These are phyloP conservation scores for Ophion obscuratus DNA, from an alignment of 2,888 invertebrate species.

Conservation along the genomic window DNA sequence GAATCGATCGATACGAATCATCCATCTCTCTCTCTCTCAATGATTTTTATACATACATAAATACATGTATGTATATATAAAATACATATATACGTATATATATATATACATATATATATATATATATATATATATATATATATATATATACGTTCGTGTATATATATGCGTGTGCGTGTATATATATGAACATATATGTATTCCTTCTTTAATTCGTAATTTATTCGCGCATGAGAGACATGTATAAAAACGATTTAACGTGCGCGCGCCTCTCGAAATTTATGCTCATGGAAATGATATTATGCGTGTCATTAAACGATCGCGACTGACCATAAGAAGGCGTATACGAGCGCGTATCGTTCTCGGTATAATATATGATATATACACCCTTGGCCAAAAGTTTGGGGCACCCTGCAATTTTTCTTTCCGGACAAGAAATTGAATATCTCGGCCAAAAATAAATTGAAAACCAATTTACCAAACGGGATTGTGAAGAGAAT, in stretches of 20 bases:
- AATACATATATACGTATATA: too few relatives aligned
- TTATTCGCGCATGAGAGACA: constrained; percentile 37
- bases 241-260: constrained; percentile 41
- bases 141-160: background rate
- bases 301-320: constrained; percentile 23
- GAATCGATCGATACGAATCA: constrained; percentile 5
- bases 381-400: too few relatives aligned
- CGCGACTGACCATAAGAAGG: constrained; percentile 29
- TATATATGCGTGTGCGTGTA: background rate
- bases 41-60: background rate
- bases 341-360: background rate
- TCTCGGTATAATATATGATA: too few relatives aligned
- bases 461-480: too few relatives aligned
- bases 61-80: too few relatives aligned
- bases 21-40: constrained; percentile 4
- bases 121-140: too few relatives aligned
- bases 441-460: too few relatives aligned
- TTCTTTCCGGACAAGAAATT: too few relatives aligned
- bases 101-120: too few relatives aligned
- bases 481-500: too few relatives aligned
- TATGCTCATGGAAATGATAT: constrained; percentile 18
- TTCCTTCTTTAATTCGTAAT: constrained; percentile 39
- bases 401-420: too few relatives aligned
- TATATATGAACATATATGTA: background rate
- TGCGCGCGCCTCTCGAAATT: constrained; percentile 29